Percentiles rank a stretch among this genome's conserved stretches.
Evolutionary conservation across 2,797 vertebrate species (phyloP).

Genomic region (Phrynocephalus vlangalii): DNA sequence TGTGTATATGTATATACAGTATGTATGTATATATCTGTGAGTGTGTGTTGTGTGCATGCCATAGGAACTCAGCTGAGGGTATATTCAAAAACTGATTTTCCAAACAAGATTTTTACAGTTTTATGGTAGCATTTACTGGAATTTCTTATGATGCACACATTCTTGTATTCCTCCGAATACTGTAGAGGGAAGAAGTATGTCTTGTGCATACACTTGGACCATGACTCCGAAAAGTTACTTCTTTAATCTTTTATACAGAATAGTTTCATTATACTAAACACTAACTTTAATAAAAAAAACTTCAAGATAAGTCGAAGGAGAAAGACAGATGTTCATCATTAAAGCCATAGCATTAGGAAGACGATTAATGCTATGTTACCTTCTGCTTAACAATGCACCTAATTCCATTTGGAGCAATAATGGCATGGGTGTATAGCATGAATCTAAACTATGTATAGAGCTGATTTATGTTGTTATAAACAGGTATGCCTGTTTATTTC

Average conservation of each 20-base stretch:
- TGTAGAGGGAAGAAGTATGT: background rate
- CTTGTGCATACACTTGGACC: accelerated
- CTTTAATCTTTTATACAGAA: conserved; percentile 3
- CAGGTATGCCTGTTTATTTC: conserved; percentile 1
- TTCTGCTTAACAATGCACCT: background rate
- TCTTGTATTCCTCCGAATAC: background rate
- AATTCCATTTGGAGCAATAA: background rate
- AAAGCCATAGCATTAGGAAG: conserved; percentile 1
- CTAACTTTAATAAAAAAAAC: background rate
- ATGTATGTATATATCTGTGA: accelerated
- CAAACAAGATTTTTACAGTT: background rate
- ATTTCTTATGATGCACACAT: background rate
- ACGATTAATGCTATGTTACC: background rate
- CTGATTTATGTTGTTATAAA: background rate
- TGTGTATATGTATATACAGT: background rate
- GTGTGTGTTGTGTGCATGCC: accelerated
- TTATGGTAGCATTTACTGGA: background rate
- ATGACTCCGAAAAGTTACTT: background rate
- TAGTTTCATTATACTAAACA: conserved; percentile 2
- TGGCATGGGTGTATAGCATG: background rate
- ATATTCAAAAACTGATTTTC: background rate
- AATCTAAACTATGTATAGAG: background rate
- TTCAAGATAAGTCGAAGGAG: background rate
- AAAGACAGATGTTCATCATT: conserved; percentile 9
- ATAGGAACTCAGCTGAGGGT: background rate